These are phyloP conservation scores for Galerucella nymphaeae DNA, from an alignment of 2,888 invertebrate genomes.

Conservation along the genomic window DNA sequence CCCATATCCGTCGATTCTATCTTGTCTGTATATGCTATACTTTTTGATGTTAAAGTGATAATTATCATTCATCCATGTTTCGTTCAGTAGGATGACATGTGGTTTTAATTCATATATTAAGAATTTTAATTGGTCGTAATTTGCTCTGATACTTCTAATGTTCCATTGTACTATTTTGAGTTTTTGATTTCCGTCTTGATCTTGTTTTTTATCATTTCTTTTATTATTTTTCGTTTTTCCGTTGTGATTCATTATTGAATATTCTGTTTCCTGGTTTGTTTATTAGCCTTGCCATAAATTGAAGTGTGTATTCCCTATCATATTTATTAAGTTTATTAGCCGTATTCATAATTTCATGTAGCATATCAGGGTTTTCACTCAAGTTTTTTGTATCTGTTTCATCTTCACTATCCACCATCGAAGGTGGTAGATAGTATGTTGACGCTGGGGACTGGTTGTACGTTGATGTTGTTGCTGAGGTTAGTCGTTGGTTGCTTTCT, in stretches of 20 bases:
- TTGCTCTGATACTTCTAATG: conserved; percentile 16
- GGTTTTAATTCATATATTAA: conserved; percentile 3
- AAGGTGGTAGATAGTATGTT: no score
- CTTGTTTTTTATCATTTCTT: neutral
- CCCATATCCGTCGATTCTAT: conserved; percentile 18
- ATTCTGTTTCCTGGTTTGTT: conserved; percentile 16
- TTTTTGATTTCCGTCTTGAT: neutral
- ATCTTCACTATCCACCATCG: no score
- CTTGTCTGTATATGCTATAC: conserved; percentile 13
- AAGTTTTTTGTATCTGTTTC: no score
- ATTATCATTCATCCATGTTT: conserved; percentile 1
- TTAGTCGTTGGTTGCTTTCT: no score
- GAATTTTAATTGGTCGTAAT: conserved; percentile 15
- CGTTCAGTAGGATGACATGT: conserved; percentile 1
- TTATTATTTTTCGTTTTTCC: neutral
- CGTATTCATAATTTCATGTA: no score
- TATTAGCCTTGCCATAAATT: conserved; percentile 16
- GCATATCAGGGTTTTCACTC: no score
- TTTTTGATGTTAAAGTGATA: conserved; percentile 8
- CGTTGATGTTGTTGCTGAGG: no score
- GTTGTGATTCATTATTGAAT: neutral
- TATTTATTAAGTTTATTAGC: no score
- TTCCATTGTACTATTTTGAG: conserved; percentile 12
- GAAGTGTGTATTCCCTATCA: no score
- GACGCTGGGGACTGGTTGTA: no score